Evolutionary conservation across 2,888 invertebrate species (phyloP), one percentile per base, ranked within the genome.

Genomic region (Pollenia amentaria): DNA sequence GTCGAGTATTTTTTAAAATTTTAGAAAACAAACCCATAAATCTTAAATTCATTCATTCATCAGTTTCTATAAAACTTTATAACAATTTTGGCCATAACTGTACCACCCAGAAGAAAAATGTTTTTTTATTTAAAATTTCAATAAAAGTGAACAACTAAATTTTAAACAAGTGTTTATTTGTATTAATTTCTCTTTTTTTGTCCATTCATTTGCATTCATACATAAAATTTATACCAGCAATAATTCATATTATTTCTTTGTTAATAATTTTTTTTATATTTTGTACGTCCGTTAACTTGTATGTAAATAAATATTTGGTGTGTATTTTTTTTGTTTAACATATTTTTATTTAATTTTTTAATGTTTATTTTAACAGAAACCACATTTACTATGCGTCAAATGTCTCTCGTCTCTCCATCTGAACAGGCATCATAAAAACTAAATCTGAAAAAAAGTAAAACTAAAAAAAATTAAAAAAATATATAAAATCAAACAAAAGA

Each of bases 301-400:
- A 57, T 57, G 48, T 76, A 44, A 69, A 10, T 76, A 55, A 55
- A 21, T 46, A 38, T 46, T 18, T 3, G 18, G 29, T 64, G n/a
- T 42, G 11, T 44, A 8, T 73, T n/a, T 38, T n/a, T 18, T 65
- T 46, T 70, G 18, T 55, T 48, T 65, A 29, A 70, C 10, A 64
- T 75, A 29, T 73, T 48, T 69, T 57, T 67, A 42, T 55, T n/a
- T 69, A 7, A 29, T 81, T 75, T 51, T 53, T 87, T 83, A 78
- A 67, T 82, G 18, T 57, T 55, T 79, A 46, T 57, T 83, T 81
- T 62, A 62, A 84, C 87, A 91, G 92, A 93, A 85, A 93, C 93
- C 84, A 93, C 93, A 87, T 93, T 93, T 89, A 90, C 91, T 84
- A 90, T 92, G 90, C 93, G 93, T 90, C 93, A 93, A 89, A 87